A percentile compares a stretch with the other conserved stretches of the same genome.
phyloP scores from a whole-genome alignment of 2,888 invertebrate genomes.

The Dichetophora obliterata region DNA sequence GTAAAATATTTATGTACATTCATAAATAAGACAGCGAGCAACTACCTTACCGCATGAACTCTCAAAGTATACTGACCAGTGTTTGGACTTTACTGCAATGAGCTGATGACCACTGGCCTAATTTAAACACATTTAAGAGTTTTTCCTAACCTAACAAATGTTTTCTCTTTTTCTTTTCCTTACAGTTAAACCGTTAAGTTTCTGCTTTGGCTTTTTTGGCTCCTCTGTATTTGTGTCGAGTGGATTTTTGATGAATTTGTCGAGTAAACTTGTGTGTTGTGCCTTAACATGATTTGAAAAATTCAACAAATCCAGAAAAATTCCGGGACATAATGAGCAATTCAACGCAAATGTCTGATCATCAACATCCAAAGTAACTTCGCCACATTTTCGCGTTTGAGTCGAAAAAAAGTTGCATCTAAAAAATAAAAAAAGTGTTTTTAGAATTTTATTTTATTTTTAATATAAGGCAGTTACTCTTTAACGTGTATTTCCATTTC shows the following conservation, averaged over 20 bases:
- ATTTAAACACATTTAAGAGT: no score
- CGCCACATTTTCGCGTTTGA: constrained; percentile 25
- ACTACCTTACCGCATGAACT: no score
- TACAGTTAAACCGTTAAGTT: no score
- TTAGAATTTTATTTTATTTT: no score
- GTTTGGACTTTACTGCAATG: no score
- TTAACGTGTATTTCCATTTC: constrained; percentile 6
- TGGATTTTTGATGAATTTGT: neutral
- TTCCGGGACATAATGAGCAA: constrained; percentile 1
- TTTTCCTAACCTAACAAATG: no score
- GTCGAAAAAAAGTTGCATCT: neutral
- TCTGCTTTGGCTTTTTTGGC: no score
- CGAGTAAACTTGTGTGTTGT: constrained; percentile 20
- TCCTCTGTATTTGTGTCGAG: neutral
- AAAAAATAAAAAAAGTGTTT: neutral
- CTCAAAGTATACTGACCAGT: no score
- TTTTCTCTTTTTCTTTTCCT: no score
- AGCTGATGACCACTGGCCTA: no score
- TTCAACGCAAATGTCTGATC: constrained; percentile 13
- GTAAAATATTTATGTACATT: no score
- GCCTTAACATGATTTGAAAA: constrained; percentile 22
- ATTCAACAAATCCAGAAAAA: neutral
- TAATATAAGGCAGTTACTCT: neutral
- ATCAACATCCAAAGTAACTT: constrained; percentile 15
- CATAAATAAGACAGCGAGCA: no score